Conservation (phyloP, 2,888 invertebrate genomes). For the Chrysolina americana region DNA sequence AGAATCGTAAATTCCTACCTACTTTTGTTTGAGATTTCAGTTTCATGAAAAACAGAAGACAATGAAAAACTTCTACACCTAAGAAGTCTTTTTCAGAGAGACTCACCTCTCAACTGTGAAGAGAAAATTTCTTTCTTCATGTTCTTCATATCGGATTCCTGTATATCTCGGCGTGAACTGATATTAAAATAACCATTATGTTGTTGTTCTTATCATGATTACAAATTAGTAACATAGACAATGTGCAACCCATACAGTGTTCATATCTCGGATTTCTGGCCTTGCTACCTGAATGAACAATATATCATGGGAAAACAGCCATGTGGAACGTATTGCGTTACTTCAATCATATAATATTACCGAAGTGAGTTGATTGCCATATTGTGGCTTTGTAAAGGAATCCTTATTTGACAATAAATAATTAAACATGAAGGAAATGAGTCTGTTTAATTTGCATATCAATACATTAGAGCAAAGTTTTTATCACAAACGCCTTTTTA, state of each 20-base stretch:
- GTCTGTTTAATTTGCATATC: background rate
- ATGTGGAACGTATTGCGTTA: constrained; percentile 19
- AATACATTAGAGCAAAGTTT: no score
- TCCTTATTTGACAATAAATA: background rate
- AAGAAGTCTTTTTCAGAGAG: no score
- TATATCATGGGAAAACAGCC: constrained; percentile 22
- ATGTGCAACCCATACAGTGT: constrained; percentile 19
- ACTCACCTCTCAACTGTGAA: no score
- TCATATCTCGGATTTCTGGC: background rate
- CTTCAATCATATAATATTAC: constrained; percentile 1
- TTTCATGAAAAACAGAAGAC: no score
- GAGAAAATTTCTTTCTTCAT: no score
- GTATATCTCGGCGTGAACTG: background rate
- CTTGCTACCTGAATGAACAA: constrained; percentile 17
- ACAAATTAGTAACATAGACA: constrained; percentile 16
- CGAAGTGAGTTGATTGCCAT: background rate
- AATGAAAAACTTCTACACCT: no score
- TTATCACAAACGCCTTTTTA: no score
- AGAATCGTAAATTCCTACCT: no score
- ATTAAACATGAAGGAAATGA: background rate
- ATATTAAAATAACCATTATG: background rate
- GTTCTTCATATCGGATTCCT: no score
- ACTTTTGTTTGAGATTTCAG: no score
- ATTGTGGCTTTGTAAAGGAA: background rate
- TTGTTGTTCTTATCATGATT: background rate